Evolutionary conservation across 2,797 vertebrate genomes (phyloP).

Genomic region (Poecilia wingei): DNA sequence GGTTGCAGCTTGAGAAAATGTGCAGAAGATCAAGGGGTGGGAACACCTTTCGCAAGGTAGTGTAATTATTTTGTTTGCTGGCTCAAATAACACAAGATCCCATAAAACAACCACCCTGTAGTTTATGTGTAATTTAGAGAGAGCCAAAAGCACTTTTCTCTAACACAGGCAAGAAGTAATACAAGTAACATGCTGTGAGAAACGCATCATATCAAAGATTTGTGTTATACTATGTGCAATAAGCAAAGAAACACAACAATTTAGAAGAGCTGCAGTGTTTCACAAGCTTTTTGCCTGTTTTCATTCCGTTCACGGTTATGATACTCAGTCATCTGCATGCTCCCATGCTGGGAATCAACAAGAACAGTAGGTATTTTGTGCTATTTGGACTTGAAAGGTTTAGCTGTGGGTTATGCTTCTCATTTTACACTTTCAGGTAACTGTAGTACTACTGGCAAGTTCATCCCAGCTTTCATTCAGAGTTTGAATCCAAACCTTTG

Average conservation of each 20-base stretch:
- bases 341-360: slow-evolving; percentile 3
- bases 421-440: slow-evolving; percentile 3
- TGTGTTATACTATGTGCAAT: slow-evolving; percentile 18
- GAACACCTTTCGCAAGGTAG: neutral
- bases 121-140: slow-evolving; percentile 17
- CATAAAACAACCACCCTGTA: slow-evolving; percentile 13
- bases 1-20: neutral
- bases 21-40: neutral
- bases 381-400: slow-evolving; percentile 7
- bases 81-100: slow-evolving; percentile 7
- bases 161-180: slow-evolving; percentile 4
- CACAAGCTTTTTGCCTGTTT: slow-evolving; percentile 42
- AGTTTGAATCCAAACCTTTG: neutral
- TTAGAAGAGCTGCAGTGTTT: slow-evolving; percentile 17
- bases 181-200: slow-evolving; percentile 11
- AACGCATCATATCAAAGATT: slow-evolving; percentile 18
- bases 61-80: slow-evolving; percentile 4
- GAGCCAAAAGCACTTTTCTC: slow-evolving; percentile 6
- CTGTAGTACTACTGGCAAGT: neutral
- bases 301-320: slow-evolving; percentile 9
- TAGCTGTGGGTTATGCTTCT: slow-evolving; percentile 5
- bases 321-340: neutral
- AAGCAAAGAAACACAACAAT: slow-evolving; percentile 29
- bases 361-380: slow-evolving; percentile 7
- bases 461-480: neutral